These are phyloP conservation scores for Myiopsitta monachus DNA, from an alignment of 2,113 vertebrate species.

Conservation along the genomic window DNA sequence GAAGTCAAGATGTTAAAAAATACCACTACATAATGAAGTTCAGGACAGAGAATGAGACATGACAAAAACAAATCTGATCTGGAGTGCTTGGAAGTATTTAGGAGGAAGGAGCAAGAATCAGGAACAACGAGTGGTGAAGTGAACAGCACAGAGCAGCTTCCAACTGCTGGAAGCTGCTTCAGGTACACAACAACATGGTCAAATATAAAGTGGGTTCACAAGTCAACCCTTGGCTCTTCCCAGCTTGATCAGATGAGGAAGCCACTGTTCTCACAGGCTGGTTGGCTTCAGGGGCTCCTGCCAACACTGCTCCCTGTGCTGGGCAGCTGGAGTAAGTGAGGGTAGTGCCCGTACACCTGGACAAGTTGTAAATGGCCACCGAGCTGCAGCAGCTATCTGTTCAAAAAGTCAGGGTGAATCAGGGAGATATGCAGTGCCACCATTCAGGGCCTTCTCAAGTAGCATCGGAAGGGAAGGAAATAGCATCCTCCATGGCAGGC, in stretches of 20 bases:
- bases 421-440: background rate
- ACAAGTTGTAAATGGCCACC: background rate
- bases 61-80: background rate
- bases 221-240: background rate
- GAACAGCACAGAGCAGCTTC: background rate
- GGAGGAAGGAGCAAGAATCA: background rate
- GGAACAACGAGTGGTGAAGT: background rate
- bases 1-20: background rate
- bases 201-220: background rate
- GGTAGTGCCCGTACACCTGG: too few relatives aligned
- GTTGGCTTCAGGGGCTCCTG: background rate
- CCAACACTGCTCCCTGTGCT: fast-evolving
- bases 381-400: background rate
- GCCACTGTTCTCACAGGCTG: fast-evolving
- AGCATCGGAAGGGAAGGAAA: background rate
- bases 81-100: background rate
- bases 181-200: fast-evolving
- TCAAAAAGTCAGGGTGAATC: background rate
- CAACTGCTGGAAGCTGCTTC: background rate
- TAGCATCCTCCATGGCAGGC: background rate
- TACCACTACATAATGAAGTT: background rate
- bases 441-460: background rate
- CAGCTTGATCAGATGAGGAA: background rate
- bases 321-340: fast-evolving
- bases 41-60: background rate